Base-by-base conservation (phyloP, 2,888 invertebrate genomes). In the Chorisops tibialis region DNA sequence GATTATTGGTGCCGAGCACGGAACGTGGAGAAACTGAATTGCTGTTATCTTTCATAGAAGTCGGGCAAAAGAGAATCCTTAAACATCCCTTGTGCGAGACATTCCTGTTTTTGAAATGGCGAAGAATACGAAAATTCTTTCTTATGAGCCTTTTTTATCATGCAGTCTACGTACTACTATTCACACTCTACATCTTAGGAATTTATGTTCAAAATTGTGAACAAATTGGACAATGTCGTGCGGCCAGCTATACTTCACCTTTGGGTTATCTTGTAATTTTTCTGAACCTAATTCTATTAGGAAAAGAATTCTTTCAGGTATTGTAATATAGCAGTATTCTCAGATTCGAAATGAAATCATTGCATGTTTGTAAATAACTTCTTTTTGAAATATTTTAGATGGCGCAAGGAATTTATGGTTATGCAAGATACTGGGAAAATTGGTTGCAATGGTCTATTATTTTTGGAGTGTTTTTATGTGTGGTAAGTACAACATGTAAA, bases 21-120 rank as follows among this genome's bases (percentile, higher is more conserved):
- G 79, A 82, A 4, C 80, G 85, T 59, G 86, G 88, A 4, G 89
- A 90, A 75, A 85, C 87, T 0, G 87, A 87, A 69, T 78, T 89
- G 21, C 75, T 90, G 19, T 72, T 89, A 21, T 84, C 87, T 41
- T 86, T 89, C 69, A 85, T 89, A 50, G 88, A 91, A 81, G 90
- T 90, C 2, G 91, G 91, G 1, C 88, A 88, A 67, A 86, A 87
- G 69, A 86, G 89, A 58, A 81, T 92, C 7, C 75, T 93, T 2
- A 89, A 90, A 73, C 93, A 93, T 77, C 92, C 93, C 0, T 81
- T 93, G 0, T 91, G 89, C 66, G 91, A 92, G 75, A 91, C 91
- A 3, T 93, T 93, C 72, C 80, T 93, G 0, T 87, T 88, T 70
- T 77, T 93, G 18, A 93, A 93, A 79, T 93, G 92, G 92, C 80